Conservation (phyloP, 2,888 invertebrate species). For the Archips xylosteana region DNA sequence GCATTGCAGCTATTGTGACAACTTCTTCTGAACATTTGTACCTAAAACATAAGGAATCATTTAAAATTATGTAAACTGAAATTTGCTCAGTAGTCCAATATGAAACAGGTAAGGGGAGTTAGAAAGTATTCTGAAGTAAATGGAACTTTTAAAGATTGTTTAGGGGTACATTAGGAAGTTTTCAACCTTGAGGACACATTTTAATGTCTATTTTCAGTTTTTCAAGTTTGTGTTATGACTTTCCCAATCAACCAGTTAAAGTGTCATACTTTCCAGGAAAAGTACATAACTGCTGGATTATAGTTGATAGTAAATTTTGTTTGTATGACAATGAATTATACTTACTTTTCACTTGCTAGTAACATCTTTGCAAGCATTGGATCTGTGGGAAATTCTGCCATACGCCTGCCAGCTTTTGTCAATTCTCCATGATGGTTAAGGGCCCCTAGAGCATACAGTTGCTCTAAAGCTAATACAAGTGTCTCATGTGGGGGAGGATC, state of each 20-base stretch:
- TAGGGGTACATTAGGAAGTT: too few relatives aligned
- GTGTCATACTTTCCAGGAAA: too few relatives aligned
- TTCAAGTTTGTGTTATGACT: too few relatives aligned
- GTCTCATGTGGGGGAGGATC: constrained; percentile 99
- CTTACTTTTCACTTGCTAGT: constrained; percentile 97
- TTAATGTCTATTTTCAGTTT: too few relatives aligned
- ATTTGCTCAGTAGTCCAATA: neutral
- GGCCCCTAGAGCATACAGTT: constrained; percentile 98
- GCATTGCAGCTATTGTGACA: constrained; percentile 98
- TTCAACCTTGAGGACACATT: too few relatives aligned
- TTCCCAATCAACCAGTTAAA: too few relatives aligned
- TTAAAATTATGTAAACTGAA: neutral
- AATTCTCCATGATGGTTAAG: constrained; percentile 98
- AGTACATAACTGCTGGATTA: too few relatives aligned
- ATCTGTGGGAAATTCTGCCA: constrained; percentile 99
- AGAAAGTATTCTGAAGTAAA: too few relatives aligned
- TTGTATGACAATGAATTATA: constrained; percentile 43
- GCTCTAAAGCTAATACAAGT: constrained; percentile 96
- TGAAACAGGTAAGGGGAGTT: too few relatives aligned
- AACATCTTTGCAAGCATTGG: constrained; percentile 99
- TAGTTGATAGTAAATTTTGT: too few relatives aligned
- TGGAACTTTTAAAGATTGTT: too few relatives aligned
- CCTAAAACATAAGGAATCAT: constrained; percentile 72
- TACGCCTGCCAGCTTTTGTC: constrained; percentile 97
- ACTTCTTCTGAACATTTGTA: constrained; percentile 99